Base-by-base conservation (phyloP, 2,888 invertebrate species). In the Protophormia terraenovae region DNA sequence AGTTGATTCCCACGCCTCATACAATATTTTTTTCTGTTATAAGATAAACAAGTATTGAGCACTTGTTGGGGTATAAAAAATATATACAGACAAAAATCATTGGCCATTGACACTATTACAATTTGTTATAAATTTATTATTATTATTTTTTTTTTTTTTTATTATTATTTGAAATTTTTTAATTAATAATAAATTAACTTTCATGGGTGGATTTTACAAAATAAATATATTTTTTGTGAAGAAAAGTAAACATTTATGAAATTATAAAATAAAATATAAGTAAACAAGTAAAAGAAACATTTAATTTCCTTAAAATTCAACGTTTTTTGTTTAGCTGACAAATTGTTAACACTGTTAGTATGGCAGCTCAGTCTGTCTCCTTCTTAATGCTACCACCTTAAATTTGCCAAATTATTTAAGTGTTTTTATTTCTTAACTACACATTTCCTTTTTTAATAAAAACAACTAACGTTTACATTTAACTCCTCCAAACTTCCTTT, bases 71-170 rank as follows among this genome's bases (percentile, higher is more conserved):
- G 3, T 50, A 50, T 38, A n/a, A 22, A 22, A 47, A 19, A 71
- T 50, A 50, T 22, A 22, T 12, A 41, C n/a, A n/a, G n/a, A n/a
- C n/a, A 29, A n/a, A 69, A 69, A 47, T 78, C 60, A 69, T 78
- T 69, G 78, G 78, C 69, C 78, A 78, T 78, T 69, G 78, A 69
- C 78, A 69, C 47, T 69, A 35, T 72, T 47, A 14, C 8, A 47
- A 22, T 73, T 45, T 29, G n/a, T 5, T 38, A 16, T 16, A 29
- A 24, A 53, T 27, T 10, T 24, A 14, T 1, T 24, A 16, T 29
- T n/a, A n/a, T n/a, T n/a, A n/a, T n/a, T n/a, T n/a, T n/a, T n/a
- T n/a, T n/a, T n/a, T n/a, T n/a, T n/a, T n/a, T n/a, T 19, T 47
- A 12, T 47, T 58, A 24, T 55, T 55, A 19, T 58, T 19, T 8